Conservation (phyloP, 2,888 invertebrate species). For the Nemurella pictetii region DNA sequence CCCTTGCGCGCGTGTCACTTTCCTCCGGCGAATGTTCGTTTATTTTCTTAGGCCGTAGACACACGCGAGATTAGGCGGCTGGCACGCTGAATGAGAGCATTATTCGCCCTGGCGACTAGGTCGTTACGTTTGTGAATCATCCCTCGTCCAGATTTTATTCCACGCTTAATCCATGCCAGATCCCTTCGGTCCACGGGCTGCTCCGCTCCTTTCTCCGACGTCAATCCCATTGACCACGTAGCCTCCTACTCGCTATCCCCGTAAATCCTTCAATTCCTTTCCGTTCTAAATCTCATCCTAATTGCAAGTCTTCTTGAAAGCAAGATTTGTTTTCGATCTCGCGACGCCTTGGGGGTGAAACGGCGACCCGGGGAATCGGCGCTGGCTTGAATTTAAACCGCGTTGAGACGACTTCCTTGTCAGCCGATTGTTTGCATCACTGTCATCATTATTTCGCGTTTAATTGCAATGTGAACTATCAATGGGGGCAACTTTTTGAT, state of each 20-base stretch:
- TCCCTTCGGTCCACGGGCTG: background rate
- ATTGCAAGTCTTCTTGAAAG: conserved; percentile 21
- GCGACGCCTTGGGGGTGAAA: too few relatives aligned
- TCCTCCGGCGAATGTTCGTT: background rate
- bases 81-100: background rate
- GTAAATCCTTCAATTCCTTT: conserved; percentile 25
- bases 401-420: background rate
- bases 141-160: conserved; percentile 7
- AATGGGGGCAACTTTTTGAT: background rate
- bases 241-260: background rate
- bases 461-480: background rate
- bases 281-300: conserved; percentile 16
- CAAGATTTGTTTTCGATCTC: conserved; percentile 18
- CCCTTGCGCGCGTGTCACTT: background rate
- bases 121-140: conserved; percentile 6
- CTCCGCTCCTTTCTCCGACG: background rate
- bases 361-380: too few relatives aligned
- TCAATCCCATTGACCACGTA: conserved; percentile 30
- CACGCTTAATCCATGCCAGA: background rate
- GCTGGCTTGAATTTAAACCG: too few relatives aligned
- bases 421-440: too few relatives aligned
- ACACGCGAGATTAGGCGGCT: background rate
- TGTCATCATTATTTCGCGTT: background rate
- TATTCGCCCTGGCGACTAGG: background rate
- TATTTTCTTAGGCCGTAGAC: background rate